Evolutionary conservation across 2,113 vertebrate genomes (phyloP), one percentile per base, ranked within the genome.

Genomic region (Neolamprologus variostigma): DNA sequence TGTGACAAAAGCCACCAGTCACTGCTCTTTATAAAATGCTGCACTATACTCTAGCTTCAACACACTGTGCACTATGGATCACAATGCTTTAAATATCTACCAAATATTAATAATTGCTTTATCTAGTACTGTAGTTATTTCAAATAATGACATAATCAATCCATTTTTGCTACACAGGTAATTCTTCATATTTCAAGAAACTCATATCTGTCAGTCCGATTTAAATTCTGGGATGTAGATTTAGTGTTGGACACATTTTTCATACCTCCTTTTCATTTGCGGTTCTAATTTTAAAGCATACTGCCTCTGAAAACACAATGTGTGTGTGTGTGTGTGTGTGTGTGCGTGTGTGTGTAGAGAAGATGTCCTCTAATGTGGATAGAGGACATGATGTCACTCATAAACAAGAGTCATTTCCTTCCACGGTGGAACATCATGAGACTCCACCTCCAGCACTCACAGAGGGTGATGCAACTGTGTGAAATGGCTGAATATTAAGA

Each of bases 371-470:
- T 21, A 37, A 40, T 71, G 63, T 23, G n/a, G 35, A 23, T 37
- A 40, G 51, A 55, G 88, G 88, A 94, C 90, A 61, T 89, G 76
- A 86, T 61, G 86, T 92, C 90, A 85, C 33, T 42, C 17, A 83
- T 28, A 87, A 82, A 83, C 40, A 81, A 7, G 9, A 90, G 81
- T 88, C 86, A 83, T 59, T 94, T 94, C 91, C 94, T 89, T 93
- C 91, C 89, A 94, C 81, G 80, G 53, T 93, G 92, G 90, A 92
- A 68, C 40, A 31, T 45, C 47, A 21, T 28, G 7, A 82, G 28
- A 76, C 90, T 73, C 82, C 87, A 2, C 91, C 93, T 78, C 57
- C 54, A 80, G 26, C 31, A 42, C 28, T 86, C 54, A 87, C 45
- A 40, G 3, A 4, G 37, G 4, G 16, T 53, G 73, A 90, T 83